Evolutionary conservation across 2,888 invertebrate species (phyloP).

Genomic region (Xestia rhomboidea): DNA sequence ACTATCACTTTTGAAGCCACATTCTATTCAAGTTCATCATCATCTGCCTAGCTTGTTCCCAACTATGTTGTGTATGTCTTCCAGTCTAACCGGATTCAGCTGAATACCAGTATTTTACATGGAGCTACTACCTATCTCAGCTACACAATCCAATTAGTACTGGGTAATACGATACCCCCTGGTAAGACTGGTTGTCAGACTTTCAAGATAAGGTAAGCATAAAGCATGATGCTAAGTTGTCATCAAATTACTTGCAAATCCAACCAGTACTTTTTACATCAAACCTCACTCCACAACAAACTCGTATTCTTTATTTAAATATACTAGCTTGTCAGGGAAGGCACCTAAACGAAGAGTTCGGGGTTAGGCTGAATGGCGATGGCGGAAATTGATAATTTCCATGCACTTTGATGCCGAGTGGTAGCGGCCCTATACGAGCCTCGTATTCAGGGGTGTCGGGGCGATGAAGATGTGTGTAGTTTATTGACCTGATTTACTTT

Average conservation of each 20-base stretch:
- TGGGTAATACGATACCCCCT: not conserved
- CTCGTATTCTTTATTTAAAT: constrained; percentile 17
- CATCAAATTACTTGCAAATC: not conserved
- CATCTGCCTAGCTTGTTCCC: too few relatives aligned
- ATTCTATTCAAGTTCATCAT: not conserved
- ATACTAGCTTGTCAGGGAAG: not conserved
- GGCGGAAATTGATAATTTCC: constrained; percentile 61
- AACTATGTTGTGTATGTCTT: too few relatives aligned
- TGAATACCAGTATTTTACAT: too few relatives aligned
- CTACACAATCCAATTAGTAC: not conserved
- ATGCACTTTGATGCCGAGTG: constrained; percentile 49
- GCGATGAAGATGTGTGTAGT: constrained; percentile 11
- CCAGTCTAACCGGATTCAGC: too few relatives aligned
- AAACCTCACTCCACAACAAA: not conserved
- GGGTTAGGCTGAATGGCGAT: constrained; percentile 22
- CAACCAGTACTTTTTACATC: not conserved
- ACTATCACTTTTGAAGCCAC: too few relatives aligned
- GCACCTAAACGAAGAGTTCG: constrained; percentile 19
- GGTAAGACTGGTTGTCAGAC: too few relatives aligned
- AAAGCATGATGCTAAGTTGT: not conserved
- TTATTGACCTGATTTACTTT: constrained; percentile 5
- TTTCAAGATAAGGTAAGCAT: not conserved
- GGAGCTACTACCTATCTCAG: not conserved
- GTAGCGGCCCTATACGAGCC: constrained; percentile 8
- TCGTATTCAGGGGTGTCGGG: constrained; percentile 30